A percentile compares a stretch with the other conserved stretches of the same genome.
phyloP scores from a whole-genome alignment of 2,888 invertebrate species.

The Agrochola macilenta region DNA sequence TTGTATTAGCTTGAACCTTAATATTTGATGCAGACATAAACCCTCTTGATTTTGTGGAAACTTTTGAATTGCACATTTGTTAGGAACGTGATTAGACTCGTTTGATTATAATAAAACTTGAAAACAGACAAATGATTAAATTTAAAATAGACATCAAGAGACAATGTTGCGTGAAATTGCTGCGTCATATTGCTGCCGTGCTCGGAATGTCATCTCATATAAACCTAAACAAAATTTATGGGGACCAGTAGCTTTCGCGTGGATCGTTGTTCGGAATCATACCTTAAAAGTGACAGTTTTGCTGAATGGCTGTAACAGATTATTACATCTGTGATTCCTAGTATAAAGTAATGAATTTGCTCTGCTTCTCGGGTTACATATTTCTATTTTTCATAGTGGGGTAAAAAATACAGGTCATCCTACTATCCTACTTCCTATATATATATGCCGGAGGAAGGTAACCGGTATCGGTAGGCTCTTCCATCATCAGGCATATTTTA shows the following conservation, averaged over 20 bases:
- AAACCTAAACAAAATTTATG: no score
- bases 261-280: no score
- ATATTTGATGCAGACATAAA: neutral
- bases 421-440: no score
- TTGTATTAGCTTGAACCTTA: neutral
- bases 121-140: neutral
- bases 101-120: neutral
- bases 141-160: neutral
- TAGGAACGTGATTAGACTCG: neutral
- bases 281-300: neutral
- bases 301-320: neutral
- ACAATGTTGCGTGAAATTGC: no score
- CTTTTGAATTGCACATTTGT: constrained; percentile 8
- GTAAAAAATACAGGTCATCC: no score
- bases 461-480: no score
- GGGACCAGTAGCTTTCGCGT: no score
- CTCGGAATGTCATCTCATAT: no score
- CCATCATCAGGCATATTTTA: no score
- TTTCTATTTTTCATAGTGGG: neutral
- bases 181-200: no score
- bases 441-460: no score
- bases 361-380: neutral
- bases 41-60: neutral
- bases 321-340: neutral
- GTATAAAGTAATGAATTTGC: neutral